Evolutionary conservation across 2,797 vertebrate genomes (phyloP).

Genomic region (Amblyraja radiata): DNA sequence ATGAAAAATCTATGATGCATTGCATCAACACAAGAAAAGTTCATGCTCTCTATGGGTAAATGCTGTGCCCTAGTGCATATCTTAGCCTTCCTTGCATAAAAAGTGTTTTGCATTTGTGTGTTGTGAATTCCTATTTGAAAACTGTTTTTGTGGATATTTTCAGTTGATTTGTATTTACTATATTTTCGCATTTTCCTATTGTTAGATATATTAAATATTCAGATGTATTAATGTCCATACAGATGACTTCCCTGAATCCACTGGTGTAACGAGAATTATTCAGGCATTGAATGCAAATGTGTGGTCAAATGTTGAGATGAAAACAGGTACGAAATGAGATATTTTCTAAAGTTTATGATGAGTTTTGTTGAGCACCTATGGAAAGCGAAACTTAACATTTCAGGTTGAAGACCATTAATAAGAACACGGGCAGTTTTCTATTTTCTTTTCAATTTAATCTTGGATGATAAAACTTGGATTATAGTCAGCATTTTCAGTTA

Average conservation of each 20-base stretch:
- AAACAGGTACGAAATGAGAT: constrained; percentile 68
- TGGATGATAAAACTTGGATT: too few species aligned
- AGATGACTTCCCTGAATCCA: constrained; percentile 98
- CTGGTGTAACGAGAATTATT: constrained; percentile 84
- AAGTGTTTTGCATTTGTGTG: not conserved
- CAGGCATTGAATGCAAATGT: constrained; percentile 95
- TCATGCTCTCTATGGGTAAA: not conserved
- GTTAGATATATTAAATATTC: not conserved
- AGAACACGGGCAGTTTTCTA: too few species aligned
- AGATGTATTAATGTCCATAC: constrained; percentile 37
- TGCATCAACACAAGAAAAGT: not conserved
- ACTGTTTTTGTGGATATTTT: not conserved
- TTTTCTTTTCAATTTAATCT: too few species aligned
- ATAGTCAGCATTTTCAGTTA: too few species aligned
- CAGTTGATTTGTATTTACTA: not conserved
- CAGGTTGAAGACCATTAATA: too few species aligned
- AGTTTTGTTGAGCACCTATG: not conserved
- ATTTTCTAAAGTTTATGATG: not conserved
- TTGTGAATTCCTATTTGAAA: not conserved
- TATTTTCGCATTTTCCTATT: not conserved
- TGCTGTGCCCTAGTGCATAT: not conserved
- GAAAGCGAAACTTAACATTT: not conserved
- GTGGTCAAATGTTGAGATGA: constrained; percentile 93
- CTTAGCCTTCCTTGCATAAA: not conserved
- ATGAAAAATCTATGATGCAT: not conserved